Evolutionary conservation across 1,140 invertebrate species (phyloP), one percentile per base, ranked within the genome.

Genomic region (Metaphire vulgaris): DNA sequence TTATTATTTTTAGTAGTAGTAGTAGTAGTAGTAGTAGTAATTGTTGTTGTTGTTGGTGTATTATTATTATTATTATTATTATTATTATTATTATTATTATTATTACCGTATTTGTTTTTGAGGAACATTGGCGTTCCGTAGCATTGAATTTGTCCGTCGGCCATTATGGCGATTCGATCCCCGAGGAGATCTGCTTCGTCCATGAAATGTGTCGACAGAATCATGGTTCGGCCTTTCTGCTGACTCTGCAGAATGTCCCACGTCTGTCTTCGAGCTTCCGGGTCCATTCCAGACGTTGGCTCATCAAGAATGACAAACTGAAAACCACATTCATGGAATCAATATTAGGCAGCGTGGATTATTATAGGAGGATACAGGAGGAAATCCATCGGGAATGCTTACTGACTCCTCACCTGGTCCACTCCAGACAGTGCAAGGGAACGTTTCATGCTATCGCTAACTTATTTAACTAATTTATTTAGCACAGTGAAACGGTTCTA

Each of bases 211-310:
- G 88, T 88, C 0, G 87, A 87, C 70, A 88, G 78, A 26, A 88
- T 77, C 67, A 88, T 86, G 0, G 88, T 88, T 75, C 87, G 80
- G 26, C 82, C 82, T 80, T 79, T 68, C 33, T 70, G 68, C 32
- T 76, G 68, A n/a, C 28, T 71, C 68, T 76, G 33, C 68, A 76
- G 68, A 69, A 76, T 33, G 78, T 90, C 89, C 90, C 90, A 91
- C 76, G 91, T 89, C 66, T 87, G 86, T 79, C 89, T 84, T 65
- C 90, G 81, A 1, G 89, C 88, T 76, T 86, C 88, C 2, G 90
- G 90, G 83, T 90, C 90, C 33, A 88, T 83, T 30, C 86, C 87
- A 79, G 85, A 83, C n/a, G 85, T 85, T 26, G 85, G 85, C 73
- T 86, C 85, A 77, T 86, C 87, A 64, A 88, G 78, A 34, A 89